Evolutionary conservation across 2,797 vertebrate species (phyloP), one percentile per base, ranked within the genome.

Genomic region (Chiroxiphia lanceolata): DNA sequence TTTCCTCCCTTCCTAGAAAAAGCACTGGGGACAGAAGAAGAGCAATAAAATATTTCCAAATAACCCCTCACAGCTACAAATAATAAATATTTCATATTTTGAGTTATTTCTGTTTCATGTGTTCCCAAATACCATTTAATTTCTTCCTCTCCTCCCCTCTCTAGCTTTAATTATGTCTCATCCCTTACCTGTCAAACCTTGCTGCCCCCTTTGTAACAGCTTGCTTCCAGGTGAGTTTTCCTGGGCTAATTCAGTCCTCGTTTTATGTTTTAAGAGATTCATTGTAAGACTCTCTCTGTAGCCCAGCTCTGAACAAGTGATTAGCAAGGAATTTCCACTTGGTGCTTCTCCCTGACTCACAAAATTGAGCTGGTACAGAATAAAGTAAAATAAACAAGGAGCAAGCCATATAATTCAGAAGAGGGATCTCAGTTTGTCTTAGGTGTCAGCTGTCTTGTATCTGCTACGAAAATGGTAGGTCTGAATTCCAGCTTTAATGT

Each of bases 71-170:
- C 47, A 83, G 84, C 74, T 79, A 85, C 56, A 95, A 87, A 94
- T 91, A 93, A 93, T 96, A 95, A 97, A 96, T 97, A 94, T 90
- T 96, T 96, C 48, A 93, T 94, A 68, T 89, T 88, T 87, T 54
- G 70, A 81, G 85, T 87, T 96, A 94, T 95, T 97, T 94, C 93
- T 91, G 63, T 85, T 95, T 93, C 83, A 50, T 91, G 61, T 89
- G 81, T 75, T 95, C 72, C 79, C 87, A 97, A 97, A 95, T 68
- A 96, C 60, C 90, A 61, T 87, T 93, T 96, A 94, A 96, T 94
- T 95, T 87, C 42, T 91, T 93, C 74, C 26, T 78, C 33, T 83
- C 71, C 33, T 47, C 38, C 34, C 2, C 2, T 31, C 64, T 68
- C 54, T 34, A 77, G 61, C 29, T 96, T 92, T 85, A 90, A 96